Evolutionary conservation across 2,797 vertebrate species (phyloP).

Genomic region (Sebastes vulpes): DNA sequence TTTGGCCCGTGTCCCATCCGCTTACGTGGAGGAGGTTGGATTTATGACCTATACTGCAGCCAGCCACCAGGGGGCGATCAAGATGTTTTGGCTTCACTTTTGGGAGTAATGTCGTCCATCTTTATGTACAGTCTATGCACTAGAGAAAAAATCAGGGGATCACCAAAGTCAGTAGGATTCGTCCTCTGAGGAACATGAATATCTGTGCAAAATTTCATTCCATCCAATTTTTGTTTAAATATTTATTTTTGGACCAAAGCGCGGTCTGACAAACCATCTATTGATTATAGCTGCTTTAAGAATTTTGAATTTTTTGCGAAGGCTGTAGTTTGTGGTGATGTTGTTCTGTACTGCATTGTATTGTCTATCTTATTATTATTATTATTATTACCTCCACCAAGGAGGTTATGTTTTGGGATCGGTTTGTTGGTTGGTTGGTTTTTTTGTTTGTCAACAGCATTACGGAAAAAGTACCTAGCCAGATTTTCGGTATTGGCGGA

Average conservation of each 20-base stretch:
- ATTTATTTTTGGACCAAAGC: neutral
- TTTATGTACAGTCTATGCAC: no score
- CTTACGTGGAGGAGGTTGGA: fast-evolving
- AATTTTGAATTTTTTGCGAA: neutral
- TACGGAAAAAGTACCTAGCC: neutral
- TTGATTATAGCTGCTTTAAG: neutral
- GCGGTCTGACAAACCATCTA: neutral
- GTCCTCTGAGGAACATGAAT: neutral
- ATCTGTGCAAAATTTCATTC: neutral
- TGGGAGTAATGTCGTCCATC: no score
- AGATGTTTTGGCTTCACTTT: no score
- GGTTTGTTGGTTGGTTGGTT: neutral
- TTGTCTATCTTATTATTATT: no score
- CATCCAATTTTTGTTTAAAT: neutral
- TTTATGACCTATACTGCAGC: no score
- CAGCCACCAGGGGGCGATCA: no score
- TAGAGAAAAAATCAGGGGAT: no score
- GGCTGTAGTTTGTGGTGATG: no score
- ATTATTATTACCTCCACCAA: no score
- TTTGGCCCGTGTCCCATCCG: no score
- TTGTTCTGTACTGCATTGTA: no score
- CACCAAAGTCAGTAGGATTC: neutral
- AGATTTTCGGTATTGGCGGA: neutral
- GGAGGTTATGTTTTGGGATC: neutral
- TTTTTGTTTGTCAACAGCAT: neutral